Base-by-base conservation (phyloP, 1,140 invertebrate species). In the Catajapyx aquilonaris region DNA sequence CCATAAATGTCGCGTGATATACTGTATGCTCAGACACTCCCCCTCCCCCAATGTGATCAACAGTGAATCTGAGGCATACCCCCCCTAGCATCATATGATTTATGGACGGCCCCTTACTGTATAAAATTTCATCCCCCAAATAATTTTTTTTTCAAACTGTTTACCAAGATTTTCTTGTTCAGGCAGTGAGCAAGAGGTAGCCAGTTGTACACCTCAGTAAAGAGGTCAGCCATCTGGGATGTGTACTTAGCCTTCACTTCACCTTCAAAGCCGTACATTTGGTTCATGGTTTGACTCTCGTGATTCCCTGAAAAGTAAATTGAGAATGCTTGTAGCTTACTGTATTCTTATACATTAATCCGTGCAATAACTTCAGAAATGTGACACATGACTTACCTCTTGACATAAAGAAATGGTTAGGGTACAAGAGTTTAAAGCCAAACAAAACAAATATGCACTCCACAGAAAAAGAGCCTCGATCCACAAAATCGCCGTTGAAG, bases 401-500 rank as follows among this genome's bases (percentile, higher is more conserved):
- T 0, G 90, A 83, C 80, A 99, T 88, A 56, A 77, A 97, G 58
- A 99, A 98, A 56, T 96, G 79, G 56, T 96, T 73, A 1, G 95
- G 94, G 62, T 85, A 97, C 9, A 98, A 65, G 35, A 98, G 62
- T 58, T 98, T 98, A 57, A 90, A 98, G 44, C 87, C 86, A 59
- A 99, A 94, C 31, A 99, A 62, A 16, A 81, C 86, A 54, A 99
- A 91, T 53, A 99, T 98, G 58, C 93, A 97, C 61, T 99, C 95
- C 18, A 98, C 91, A 15, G 90, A 96, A 61, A 99, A 99, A 0
- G 90, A 95, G 9, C 95, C 95, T 63, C 95, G 66, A 59, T 99
- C 95, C 30, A 99, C 94, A 64, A 99, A 98, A 62, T 99, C 95
- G 44, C 91, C 91, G 64, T 95, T 96, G 59, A 96, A 96, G 45